Evolutionary conservation across 2,888 invertebrate species (phyloP), one percentile per base, ranked within the genome.

Genomic region (Hyposoter dolosus): DNA sequence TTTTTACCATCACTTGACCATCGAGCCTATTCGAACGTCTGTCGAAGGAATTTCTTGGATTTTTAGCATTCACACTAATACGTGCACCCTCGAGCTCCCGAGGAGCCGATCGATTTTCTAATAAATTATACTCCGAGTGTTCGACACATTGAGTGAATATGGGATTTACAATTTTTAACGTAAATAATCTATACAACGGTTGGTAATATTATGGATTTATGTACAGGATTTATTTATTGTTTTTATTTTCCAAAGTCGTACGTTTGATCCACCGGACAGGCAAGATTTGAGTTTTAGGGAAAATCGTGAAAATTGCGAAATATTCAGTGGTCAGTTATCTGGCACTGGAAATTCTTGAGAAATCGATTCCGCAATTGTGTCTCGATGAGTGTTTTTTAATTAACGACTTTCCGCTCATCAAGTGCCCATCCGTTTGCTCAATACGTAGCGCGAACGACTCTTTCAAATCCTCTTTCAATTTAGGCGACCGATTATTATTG

Each of bases 131-230:
- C 19, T 63, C 35, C 28, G 53, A 69, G 63, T 63, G 56, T 40
- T 86, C 56, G 35, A 74, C 45, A 80, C 47, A 17, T 60, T 56
- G 45, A 66, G 43, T 50, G 74, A 84, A 82, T 84, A 50, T 32
- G 75, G 35, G 69, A 66, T 71, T 86, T 77, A 53, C 50, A 71
- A 79, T 65, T 66, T 66, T 77, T 69, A 82, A 79, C 78, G 78
- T 81, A 82, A 63, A 80, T 60, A 66, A 82, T 82, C 82, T 82
- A 86, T 82, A 79, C 82, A 84, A 84, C 75, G 47, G 65, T 86
- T 60, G 19, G 53, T 80, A 72, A 83, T 83, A 84, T 40, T 65
- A 72, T 65, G 71, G 50, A 19, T 69, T 71, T 78, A 78, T 82
- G 60, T 82, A 75, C 83, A 81, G 81, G 78, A 76, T 86, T 82